Evolutionary conservation across 2,888 invertebrate species (phyloP).

Genomic region (Stenurella melanura): DNA sequence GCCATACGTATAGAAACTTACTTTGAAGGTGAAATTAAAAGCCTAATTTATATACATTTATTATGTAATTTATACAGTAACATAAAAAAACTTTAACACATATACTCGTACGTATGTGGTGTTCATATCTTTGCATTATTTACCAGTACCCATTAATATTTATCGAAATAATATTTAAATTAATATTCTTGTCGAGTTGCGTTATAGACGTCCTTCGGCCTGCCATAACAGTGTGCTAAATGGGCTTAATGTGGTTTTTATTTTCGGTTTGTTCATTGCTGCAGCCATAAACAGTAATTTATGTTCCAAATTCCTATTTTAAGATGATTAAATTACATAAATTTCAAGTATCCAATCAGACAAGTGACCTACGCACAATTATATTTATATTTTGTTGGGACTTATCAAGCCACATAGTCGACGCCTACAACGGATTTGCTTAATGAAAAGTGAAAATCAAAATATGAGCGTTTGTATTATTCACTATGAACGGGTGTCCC

Average conservation of each 20-base stretch:
- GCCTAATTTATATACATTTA: too few relatives aligned
- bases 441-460: not conserved
- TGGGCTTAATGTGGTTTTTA: slow-evolving; percentile 8
- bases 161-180: slow-evolving; percentile 19
- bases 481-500: not conserved
- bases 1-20: not conserved
- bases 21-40: not conserved
- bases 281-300: not conserved
- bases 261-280: not conserved
- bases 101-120: not conserved
- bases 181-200: slow-evolving; percentile 4
- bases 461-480: not conserved
- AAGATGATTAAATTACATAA: not conserved
- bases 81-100: too few relatives aligned
- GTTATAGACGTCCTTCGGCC: slow-evolving; percentile 12
- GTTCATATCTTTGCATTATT: not conserved
- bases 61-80: too few relatives aligned
- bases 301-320: not conserved
- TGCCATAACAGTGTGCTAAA: slow-evolving; percentile 1
- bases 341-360: not conserved
- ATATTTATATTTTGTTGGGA: not conserved
- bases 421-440: not conserved
- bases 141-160: not conserved
- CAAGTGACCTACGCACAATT: not conserved
- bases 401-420: too few relatives aligned